These are phyloP conservation scores for Propithecus deckenii DNA, from an alignment of 2,797 vertebrate species.

Conservation along the genomic window DNA sequence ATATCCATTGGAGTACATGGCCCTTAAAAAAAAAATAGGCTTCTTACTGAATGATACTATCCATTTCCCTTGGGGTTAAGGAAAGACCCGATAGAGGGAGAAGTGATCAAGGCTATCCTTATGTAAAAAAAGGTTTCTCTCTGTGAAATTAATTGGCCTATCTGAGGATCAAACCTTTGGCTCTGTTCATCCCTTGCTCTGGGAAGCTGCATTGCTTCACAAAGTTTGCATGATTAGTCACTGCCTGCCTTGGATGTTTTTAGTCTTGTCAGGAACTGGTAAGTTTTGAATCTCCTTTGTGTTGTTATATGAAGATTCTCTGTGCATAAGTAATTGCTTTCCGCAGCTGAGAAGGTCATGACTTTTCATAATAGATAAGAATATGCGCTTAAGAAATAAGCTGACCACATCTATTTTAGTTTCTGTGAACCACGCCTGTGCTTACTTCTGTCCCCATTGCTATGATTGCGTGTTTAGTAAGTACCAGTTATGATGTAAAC, in stretches of 20 bases:
- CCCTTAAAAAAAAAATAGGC: background rate
- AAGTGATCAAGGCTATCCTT: background rate
- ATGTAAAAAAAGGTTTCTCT: background rate
- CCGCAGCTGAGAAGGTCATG: background rate
- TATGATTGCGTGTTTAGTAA: background rate
- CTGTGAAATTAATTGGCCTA: background rate
- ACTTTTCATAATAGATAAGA: background rate
- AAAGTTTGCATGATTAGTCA: background rate
- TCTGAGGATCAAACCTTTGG: slow-evolving; percentile 12
- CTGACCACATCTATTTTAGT: background rate
- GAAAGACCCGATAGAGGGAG: background rate
- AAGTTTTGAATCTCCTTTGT: slow-evolving; percentile 35
- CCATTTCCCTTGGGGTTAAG: background rate
- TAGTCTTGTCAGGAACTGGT: background rate
- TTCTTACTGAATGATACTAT: background rate
- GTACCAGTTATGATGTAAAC: background rate
- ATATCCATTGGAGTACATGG: background rate
- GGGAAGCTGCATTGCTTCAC: background rate
- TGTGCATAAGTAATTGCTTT: slow-evolving; percentile 32
- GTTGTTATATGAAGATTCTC: background rate
- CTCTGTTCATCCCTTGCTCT: background rate
- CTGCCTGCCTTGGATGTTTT: background rate
- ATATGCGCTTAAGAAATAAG: background rate
- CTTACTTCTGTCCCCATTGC: background rate
- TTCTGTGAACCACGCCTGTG: background rate